Evolutionary conservation across 2,888 invertebrate species (phyloP), one percentile per base, ranked within the genome.

Genomic region (Eremobia ochroleuca): DNA sequence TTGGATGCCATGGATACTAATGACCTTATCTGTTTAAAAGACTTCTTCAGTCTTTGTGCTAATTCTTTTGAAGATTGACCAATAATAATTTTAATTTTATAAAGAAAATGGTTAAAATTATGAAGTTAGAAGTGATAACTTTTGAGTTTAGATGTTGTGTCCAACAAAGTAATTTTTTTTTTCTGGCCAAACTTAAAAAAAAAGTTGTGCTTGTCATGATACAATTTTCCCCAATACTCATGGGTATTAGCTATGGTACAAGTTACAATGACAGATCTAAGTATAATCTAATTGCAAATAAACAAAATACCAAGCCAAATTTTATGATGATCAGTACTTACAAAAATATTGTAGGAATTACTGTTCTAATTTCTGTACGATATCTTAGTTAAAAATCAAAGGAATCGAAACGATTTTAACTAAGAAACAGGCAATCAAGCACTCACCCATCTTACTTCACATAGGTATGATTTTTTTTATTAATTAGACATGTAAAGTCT

Each of bases 401-500:
- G 1, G 4, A 61, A 49, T 34, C 18, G 40, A 34, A 62, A 31
- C 4, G 1, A 52, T 62, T 64, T 43, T 18, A 64, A 52, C 2
- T 71, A 52, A 0, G 6, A 34, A 77, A 75, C 58, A 65, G 31
- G 37, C 55, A 34, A 59, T 34, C 52, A 40, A 28, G 28, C 77
- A 40, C 59, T 49, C 21, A 5, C 34, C 13, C 64, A 67, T 40
- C 4, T n/a, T 67, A 79, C 9, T 13, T 28, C 37, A 74, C n/a
- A 2, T 1, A 34, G 0, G 13, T n/a, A n/a, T n/a, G n/a, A n/a
- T n/a, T 59, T 28, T 18, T 59, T 28, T 21, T 34, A 58, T 28
- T 55, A 73, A 28, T 25, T 75, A n/a, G 0, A 34, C 15, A 59
- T n/a, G 76, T 86, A 85, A 85, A 86, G 73, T 74, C 62, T 69